phyloP scores from a whole-genome alignment of 2,113 vertebrate genomes.

The Lagopus muta region DNA sequence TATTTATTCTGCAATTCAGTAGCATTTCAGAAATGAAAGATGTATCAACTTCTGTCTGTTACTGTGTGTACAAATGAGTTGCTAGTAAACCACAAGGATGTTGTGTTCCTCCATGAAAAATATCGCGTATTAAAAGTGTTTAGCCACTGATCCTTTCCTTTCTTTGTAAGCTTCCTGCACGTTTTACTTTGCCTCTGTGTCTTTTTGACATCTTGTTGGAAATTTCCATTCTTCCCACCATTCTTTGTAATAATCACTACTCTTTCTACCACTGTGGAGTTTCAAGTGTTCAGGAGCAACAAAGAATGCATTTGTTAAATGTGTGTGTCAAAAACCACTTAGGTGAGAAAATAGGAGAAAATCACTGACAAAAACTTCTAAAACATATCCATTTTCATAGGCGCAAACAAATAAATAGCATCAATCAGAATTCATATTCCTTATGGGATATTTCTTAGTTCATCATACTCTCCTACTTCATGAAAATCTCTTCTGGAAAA shows the following conservation, averaged over 20 bases:
- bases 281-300: background rate
- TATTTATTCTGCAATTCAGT: background rate
- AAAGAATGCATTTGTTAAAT: background rate
- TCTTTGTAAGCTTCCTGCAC: background rate
- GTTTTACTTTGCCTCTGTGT: background rate
- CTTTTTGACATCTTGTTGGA: background rate
- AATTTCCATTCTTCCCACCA: background rate
- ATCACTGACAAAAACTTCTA: background rate
- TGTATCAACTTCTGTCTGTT: background rate
- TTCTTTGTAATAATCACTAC: too few species aligned
- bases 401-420: background rate
- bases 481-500: too few species aligned
- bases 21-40: constrained; percentile 25
- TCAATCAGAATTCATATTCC: background rate
- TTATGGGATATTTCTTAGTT: background rate
- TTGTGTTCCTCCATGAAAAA: background rate
- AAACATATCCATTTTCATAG: background rate
- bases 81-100: background rate
- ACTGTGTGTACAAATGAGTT: background rate
- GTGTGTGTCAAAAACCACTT: background rate
- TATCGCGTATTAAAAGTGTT: too few species aligned
- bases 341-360: background rate
- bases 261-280: background rate
- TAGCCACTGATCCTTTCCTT: background rate
- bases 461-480: background rate